Evolutionary conservation across 2,888 invertebrate species (phyloP).

Genomic region (Coronaproctus castanopsis): DNA sequence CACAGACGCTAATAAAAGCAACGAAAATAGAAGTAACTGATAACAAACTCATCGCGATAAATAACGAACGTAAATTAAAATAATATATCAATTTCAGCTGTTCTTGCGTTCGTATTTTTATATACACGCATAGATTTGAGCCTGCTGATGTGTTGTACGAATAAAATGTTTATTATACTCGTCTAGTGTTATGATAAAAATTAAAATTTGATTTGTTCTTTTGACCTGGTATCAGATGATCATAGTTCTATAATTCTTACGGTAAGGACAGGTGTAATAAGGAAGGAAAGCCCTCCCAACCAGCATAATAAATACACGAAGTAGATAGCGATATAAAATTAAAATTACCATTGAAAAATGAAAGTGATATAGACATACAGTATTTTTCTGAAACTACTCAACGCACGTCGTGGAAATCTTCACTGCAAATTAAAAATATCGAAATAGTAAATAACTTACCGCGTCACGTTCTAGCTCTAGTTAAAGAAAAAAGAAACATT

Average conservation of each 20-base stretch:
- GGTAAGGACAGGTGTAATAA: neutral
- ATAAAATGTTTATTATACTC: no score
- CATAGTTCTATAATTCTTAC: neutral
- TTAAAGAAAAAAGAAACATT: neutral
- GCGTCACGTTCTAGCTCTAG: neutral
- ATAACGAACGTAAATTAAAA: no score
- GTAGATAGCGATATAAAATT: neutral
- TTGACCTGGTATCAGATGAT: neutral
- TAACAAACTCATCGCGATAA: no score
- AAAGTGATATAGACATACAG: neutral
- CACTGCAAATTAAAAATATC: no score
- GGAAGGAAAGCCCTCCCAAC: neutral
- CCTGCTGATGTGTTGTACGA: no score
- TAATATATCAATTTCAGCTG: no score
- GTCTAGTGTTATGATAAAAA: no score
- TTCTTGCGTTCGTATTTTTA: no score
- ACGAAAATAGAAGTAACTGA: no score
- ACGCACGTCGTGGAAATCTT: neutral
- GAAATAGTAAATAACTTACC: neutral
- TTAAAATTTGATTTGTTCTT: no score
- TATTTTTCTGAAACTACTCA: neutral
- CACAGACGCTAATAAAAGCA: no score
- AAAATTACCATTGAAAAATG: neutral
- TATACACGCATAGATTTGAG: no score
- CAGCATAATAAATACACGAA: neutral